Evolutionary conservation across 2,113 vertebrate genomes (phyloP).

Genomic region (Serinus canaria): DNA sequence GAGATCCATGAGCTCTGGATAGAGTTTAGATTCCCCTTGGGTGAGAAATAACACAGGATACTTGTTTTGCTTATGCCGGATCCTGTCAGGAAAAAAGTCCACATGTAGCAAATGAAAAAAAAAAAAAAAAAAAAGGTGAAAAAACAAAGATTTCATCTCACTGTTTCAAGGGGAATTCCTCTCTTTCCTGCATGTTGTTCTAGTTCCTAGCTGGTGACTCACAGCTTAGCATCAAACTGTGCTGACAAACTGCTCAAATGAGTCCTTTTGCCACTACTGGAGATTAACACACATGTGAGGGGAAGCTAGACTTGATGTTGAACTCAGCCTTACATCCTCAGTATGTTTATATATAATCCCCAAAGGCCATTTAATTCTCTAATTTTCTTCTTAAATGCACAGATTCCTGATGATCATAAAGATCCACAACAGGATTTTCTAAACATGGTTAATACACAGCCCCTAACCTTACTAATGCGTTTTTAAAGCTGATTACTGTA

Average conservation of each 20-base stretch:
- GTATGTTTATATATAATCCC: background rate
- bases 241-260: background rate
- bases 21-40: slow-evolving; percentile 87
- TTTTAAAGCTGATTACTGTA: background rate
- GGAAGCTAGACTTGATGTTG: background rate
- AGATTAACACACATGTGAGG: background rate
- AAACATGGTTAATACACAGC: background rate
- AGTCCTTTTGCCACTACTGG: background rate
- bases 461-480: background rate
- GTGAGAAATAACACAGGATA: slow-evolving; percentile 96
- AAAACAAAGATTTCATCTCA: background rate
- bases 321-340: background rate
- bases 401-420: background rate
- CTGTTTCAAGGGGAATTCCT: background rate
- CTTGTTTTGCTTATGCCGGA: slow-evolving; percentile 95
- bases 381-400: background rate
- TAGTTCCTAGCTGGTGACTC: background rate
- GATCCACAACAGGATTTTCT: accelerated
- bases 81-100: slow-evolving; percentile 70
- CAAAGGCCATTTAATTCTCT: background rate
- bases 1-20: slow-evolving; percentile 95
- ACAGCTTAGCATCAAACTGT: background rate
- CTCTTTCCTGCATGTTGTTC: background rate
- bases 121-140: background rate
- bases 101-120: background rate